Percentiles rank a stretch among this genome's conserved stretches.
Conservation (phyloP, 1,140 invertebrate species). For the Meteorus sp. region DNA sequence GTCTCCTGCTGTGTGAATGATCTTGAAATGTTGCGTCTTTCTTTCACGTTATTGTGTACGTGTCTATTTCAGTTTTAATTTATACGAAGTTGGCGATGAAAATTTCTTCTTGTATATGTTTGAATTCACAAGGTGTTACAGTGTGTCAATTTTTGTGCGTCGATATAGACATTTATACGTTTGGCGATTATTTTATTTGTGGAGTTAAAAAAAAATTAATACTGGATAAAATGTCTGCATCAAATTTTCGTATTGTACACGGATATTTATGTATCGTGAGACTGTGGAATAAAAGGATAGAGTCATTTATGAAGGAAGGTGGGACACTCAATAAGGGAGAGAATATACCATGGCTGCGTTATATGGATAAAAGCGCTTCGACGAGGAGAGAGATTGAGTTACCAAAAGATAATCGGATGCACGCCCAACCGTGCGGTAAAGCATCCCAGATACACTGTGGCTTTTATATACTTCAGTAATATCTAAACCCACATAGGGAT, state of each 20-base stretch:
- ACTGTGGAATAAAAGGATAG: slow-evolving; percentile 8
- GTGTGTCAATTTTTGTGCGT: too few species aligned
- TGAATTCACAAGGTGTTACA: too few species aligned
- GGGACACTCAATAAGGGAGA: too few species aligned
- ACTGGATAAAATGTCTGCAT: too few species aligned
- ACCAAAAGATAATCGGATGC: slow-evolving; percentile 51
- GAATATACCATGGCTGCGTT: neutral
- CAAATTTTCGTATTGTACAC: too few species aligned
- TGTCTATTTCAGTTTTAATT: neutral
- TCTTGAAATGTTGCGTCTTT: slow-evolving; percentile 28
- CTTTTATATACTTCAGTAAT: neutral
- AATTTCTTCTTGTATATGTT: too few species aligned
- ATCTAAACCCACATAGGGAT: neutral
- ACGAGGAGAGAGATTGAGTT: slow-evolving; percentile 46
- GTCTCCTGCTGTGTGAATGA: slow-evolving; percentile 39
- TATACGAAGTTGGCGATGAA: too few species aligned
- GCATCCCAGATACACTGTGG: slow-evolving; percentile 42
- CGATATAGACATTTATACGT: too few species aligned
- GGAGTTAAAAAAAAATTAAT: neutral
- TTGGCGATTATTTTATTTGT: neutral
- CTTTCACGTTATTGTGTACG: neutral
- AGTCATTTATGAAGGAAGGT: slow-evolving; percentile 5
- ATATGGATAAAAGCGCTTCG: slow-evolving; percentile 22
- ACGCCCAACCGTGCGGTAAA: slow-evolving; percentile 42
- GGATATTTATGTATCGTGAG: neutral